phyloP scores from a whole-genome alignment of 64 coral and sea anemone genomes.

The Pocillopora damicornis region DNA sequence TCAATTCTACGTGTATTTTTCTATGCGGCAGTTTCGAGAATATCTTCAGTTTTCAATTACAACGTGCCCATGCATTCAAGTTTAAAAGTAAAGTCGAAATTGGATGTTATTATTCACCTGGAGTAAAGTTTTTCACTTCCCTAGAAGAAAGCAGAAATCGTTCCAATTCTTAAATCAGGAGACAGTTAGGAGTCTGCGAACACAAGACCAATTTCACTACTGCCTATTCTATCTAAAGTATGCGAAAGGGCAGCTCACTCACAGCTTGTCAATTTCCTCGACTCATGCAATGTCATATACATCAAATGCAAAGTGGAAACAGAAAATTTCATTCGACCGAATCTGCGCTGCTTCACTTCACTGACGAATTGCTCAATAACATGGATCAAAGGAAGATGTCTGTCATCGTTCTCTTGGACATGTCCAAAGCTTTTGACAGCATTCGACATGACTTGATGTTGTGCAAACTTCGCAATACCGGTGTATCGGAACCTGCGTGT shows the following conservation, averaged over 20 bases:
- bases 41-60: too few relatives aligned
- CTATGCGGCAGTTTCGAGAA: too few relatives aligned
- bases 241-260: too few relatives aligned
- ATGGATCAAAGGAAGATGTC: constrained; percentile 43
- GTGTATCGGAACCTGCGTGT: too few relatives aligned
- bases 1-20: too few relatives aligned
- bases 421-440: constrained; percentile 44
- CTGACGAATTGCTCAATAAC: constrained; percentile 3
- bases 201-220: constrained; percentile 8
- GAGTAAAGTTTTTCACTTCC: background rate
- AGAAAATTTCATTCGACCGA: too few relatives aligned
- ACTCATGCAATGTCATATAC: constrained; percentile 10
- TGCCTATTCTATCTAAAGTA: background rate
- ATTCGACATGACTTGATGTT: constrained; percentile 35
- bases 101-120: too few relatives aligned
- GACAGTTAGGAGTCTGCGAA: constrained; percentile 33
- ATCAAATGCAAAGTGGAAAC: constrained; percentile 4
- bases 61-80: too few relatives aligned
- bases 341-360: too few relatives aligned
- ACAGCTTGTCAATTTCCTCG: too few relatives aligned
- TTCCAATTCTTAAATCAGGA: constrained; percentile 25
- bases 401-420: background rate
- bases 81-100: too few relatives aligned
- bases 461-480: constrained; percentile 7
- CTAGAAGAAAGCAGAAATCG: background rate